A percentile compares a stretch with the other conserved stretches of the same genome.
These are phyloP conservation scores for Catagonus wagneri DNA, from an alignment of 2,113 vertebrate genomes.

Conservation along the genomic window DNA sequence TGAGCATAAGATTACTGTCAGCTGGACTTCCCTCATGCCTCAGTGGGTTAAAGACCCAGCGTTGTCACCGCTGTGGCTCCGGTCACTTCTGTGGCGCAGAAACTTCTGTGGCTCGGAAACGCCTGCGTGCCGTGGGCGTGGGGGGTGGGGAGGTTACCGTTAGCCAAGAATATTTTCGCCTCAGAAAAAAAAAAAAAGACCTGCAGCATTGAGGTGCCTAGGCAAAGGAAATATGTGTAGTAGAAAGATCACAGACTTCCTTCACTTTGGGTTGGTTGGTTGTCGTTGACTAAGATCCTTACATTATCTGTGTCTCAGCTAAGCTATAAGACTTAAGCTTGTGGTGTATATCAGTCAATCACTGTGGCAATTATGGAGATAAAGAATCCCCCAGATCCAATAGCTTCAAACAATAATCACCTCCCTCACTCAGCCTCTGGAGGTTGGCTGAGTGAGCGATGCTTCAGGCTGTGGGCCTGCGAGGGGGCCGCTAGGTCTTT, in stretches of 20 bases:
- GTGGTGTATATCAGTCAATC: not conserved
- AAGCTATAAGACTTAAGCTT: not conserved
- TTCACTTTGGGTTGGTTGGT: not conserved
- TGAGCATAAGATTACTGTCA: not conserved
- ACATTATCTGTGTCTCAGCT: not conserved
- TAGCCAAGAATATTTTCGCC: not conserved
- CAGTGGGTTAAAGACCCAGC: no score
- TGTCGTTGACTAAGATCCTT: conserved; percentile 13
- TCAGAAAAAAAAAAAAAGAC: conserved; percentile 45
- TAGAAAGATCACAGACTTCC: not conserved
- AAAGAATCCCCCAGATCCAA: not conserved
- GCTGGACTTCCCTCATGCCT: no score
- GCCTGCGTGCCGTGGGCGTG: no score
- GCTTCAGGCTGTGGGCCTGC: not conserved
- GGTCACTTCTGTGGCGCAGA: no score
- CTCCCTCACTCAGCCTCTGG: not conserved
- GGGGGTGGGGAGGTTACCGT: not conserved
- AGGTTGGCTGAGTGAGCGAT: not conserved
- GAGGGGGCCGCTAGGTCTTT: not conserved
- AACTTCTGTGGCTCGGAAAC: no score
- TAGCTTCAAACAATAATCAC: not conserved
- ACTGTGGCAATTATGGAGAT: not conserved
- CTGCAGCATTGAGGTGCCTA: not conserved
- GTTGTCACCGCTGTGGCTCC: no score
- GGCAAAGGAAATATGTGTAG: not conserved